Evolutionary conservation across 2,797 vertebrate species (phyloP), one percentile per base, ranked within the genome.

Genomic region (Silurus lanzhouensis): DNA sequence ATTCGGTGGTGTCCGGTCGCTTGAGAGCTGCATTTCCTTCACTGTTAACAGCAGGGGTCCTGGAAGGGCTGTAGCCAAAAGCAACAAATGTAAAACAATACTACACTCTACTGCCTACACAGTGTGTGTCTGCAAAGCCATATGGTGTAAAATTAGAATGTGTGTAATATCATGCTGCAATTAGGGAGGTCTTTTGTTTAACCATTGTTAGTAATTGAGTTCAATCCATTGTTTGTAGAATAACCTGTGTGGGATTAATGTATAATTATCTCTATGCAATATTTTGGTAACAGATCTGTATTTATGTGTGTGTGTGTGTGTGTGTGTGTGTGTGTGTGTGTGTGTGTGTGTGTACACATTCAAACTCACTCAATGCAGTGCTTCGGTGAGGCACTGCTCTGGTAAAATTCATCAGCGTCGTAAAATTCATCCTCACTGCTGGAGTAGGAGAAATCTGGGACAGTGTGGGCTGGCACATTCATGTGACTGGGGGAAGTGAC

Each of bases 381-480:
- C 93, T 99, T 99, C 87, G 98, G 98, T 83, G 98, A 99, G 82
- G 97, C 96, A 90, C 93, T 96, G 93, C 92, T 98, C 94, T 99
- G 97, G 93, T 98, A 97, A 93, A 97, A 99, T 90, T 99, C 98
- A 78, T 99, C 98, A 15, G 98, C 98, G 31, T 99, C 98, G 44
- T 99, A 99, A 94, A 99, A 99, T 91, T 99, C 98, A 78, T 99
- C 98, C 92, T 99, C 98, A 67, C 98, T 99, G 95, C 98, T 99
- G 7, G 98, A 99, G 88, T 99, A 99, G 79, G 98, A 99, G 93
- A 99, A 99, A 90, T 99, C 98, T 60, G 98, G 98, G 91, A 99
- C 97, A 0, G 97, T 96, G 88, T 97, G 97, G 82, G 96, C 96
- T 88, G 97, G 98, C 87, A 99, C 91, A 90, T 97, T 97, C 89